Conservation (phyloP, 2,797 vertebrate genomes). For the Tauraco hartlaubi region DNA sequence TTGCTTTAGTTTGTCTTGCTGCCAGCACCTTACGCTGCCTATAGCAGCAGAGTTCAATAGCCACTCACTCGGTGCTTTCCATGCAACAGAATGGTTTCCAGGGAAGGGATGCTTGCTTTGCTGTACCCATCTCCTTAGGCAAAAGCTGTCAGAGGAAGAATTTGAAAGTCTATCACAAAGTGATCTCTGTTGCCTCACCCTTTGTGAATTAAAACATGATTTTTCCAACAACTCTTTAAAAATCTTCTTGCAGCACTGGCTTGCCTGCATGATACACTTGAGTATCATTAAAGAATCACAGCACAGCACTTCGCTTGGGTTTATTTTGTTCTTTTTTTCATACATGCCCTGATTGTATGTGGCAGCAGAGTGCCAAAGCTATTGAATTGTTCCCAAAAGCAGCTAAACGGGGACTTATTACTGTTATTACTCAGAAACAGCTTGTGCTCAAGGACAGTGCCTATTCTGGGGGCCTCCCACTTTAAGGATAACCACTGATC, state of each 20-base stretch:
- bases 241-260: neutral
- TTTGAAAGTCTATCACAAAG: neutral
- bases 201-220: neutral
- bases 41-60: neutral
- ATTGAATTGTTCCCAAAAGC: neutral
- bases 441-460: neutral
- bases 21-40: neutral
- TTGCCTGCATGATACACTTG: neutral
- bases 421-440: neutral
- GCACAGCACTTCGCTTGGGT: neutral
- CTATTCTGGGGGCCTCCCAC: neutral
- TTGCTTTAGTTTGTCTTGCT: neutral
- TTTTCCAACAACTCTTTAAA: neutral
- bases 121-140: neutral
- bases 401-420: neutral
- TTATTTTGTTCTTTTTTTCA: neutral
- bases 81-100: constrained; percentile 5
- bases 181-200: neutral
- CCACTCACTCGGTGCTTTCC: neutral
- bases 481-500: neutral
- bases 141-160: neutral
- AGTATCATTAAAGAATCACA: neutral
- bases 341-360: neutral
- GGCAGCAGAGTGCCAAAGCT: neutral
- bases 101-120: constrained; percentile 9